phyloP scores from a whole-genome alignment of 2,888 invertebrate species.

The Apodemia zela region DNA sequence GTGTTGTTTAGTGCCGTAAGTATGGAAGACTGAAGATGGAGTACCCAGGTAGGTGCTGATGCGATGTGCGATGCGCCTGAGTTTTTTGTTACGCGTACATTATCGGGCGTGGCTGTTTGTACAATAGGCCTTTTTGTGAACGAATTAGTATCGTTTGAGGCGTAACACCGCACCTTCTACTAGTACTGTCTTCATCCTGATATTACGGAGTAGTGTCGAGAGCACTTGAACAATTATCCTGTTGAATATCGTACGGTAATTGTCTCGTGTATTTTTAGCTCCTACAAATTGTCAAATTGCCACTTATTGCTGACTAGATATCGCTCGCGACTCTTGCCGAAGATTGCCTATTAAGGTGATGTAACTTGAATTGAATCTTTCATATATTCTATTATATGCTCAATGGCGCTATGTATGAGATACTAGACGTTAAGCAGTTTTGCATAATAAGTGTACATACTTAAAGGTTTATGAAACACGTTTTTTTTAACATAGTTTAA shows the following conservation, averaged over 20 bases:
- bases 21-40: slow-evolving; percentile 45
- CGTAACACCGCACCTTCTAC: slow-evolving; percentile 41
- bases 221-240: slow-evolving; percentile 19
- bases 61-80: slow-evolving; percentile 17
- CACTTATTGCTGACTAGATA: background rate
- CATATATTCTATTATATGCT: too few species aligned
- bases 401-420: too few species aligned
- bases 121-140: slow-evolving; percentile 48
- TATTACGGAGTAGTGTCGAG: background rate
- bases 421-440: too few species aligned
- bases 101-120: slow-evolving; percentile 55
- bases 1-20: slow-evolving; percentile 40
- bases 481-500: too few species aligned
- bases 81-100: slow-evolving; percentile 30
- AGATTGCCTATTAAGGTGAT: slow-evolving; percentile 15
- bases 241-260: slow-evolving; percentile 19
- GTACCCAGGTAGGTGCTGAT: slow-evolving; percentile 39
- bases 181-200: background rate
- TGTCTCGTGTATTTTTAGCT: slow-evolving; percentile 28
- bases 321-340: slow-evolving; percentile 7
- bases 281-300: slow-evolving; percentile 17
- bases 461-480: too few species aligned
- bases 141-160: slow-evolving; percentile 50
- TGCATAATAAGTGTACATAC: too few species aligned
- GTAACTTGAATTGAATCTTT: background rate